Base-by-base conservation (phyloP, 2,113 vertebrate genomes). In the Scortum barcoo region DNA sequence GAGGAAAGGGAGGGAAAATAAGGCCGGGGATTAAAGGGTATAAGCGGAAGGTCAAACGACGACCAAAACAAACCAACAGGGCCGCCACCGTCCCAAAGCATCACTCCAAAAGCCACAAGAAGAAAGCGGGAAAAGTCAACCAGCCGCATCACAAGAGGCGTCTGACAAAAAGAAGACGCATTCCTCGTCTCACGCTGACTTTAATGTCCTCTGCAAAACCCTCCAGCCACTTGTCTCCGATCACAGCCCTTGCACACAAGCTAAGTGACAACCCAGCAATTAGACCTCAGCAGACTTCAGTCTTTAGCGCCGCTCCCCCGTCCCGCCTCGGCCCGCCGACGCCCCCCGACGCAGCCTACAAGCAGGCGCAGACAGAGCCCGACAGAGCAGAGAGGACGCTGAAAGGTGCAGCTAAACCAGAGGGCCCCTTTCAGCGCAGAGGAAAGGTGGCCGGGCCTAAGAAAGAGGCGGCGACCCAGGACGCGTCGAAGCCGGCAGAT, bases 151-250 rank as follows among this genome's bases (percentile, higher is more conserved):
- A n/a, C 60, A 80, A 51, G 63, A 80, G 54, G 69, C 69, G 19
- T 28, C 50, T 26, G 19, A 57, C 24, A 0, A 81, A 80, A 61
- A 79, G 24, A 1, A 89, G 90, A 28, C 84, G 71, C 72, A 89
- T 93, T 24, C 91, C 91, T 66, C 89, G 91, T 7, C 91, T 93
- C 0, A 92, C 92, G 0, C 81, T 90, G 54, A 36, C 86, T 0
- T 51, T 92, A 14, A 92, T 93, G 4, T 91, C 92, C 42, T 86
- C 91, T 8, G 65, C 58, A 3, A 89, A 89, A 66, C 38, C 88
- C 19, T 85, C 85, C 67, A 72, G 17, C 13, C 76, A 77, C 40
- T 54, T 91, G 80, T 86, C 86, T 62, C 73, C 81, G 0, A 88
- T 91, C 63, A 80, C 91, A 22, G 85, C 91, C 33, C 61, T 90